Evolutionary conservation across 1,140 invertebrate species (phyloP), one percentile per base, ranked within the genome.

Genomic region (Drosophila leontia): DNA sequence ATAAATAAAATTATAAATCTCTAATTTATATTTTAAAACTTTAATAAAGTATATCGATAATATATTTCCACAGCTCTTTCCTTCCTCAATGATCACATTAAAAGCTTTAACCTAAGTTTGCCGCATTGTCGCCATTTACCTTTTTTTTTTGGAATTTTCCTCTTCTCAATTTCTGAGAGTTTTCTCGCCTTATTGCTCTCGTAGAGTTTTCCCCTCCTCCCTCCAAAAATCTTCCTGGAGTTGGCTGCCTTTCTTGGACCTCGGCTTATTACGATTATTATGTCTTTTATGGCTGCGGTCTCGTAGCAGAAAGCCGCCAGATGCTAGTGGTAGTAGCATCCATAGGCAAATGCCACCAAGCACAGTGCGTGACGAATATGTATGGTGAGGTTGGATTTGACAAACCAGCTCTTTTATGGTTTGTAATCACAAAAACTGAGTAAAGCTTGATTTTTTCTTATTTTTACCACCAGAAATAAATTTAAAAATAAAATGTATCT

Each of bases 71-170:
- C 9, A 7, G 8, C 15, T 17, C 9, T 11, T n/a, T 3, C 26
- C 29, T 12, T 34, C 11, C 34, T 35, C 7, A 13, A 23, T 19
- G 34, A 19, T 47, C 56, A 32, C 60, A 42, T 57, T 68, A 74
- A 62, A 65, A 76, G 63, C 63, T 74, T 74, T 61, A 69, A 74
- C 68, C 72, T 77, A 74, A 60, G 60, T 63, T 80, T 58, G 71
- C 67, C 69, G 60, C 75, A 82, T 83, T 82, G 67, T 82, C 80
- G 78, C 68, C 76, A 58, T 55, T 55, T 74, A 63, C 48, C 45
- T 17, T 59, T 64, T 51, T 56, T 8, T 34, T 34, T 34, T 7
- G 0, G 7, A 17, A n/a, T 26, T 26, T 26, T 48, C 5, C 47
- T 15, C 23, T 26, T 9, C 23, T 9, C 45, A 48, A 48, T 48